Conservation (phyloP, 2,113 vertebrate species). For the Siniperca knerii region DNA sequence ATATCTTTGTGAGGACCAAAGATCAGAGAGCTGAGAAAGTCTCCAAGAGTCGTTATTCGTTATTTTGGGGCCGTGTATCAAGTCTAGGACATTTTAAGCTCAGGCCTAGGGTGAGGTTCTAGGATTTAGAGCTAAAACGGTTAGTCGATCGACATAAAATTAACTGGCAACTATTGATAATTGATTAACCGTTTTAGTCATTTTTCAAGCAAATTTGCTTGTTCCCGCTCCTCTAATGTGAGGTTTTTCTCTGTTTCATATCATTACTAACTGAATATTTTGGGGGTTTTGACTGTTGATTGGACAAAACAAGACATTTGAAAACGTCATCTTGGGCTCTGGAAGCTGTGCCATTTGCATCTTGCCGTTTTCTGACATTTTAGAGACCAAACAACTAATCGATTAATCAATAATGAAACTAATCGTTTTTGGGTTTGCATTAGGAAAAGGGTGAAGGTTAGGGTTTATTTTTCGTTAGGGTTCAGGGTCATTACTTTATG, state of each 20-base stretch:
- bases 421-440: not conserved
- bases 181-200: not conserved
- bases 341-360: not conserved
- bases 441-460: not conserved
- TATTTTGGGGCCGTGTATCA: not conserved
- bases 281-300: not conserved
- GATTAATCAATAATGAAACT: not conserved
- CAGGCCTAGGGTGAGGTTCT: not conserved
- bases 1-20: not conserved
- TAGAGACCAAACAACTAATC: not conserved
- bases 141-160: not conserved
- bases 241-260: not conserved
- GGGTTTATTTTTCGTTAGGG: not conserved
- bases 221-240: not conserved
- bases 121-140: not conserved
- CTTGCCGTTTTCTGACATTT: too few relatives aligned
- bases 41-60: not conserved
- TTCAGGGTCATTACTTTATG: not conserved
- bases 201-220: not conserved
- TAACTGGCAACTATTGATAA: not conserved
- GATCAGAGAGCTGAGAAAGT: too few relatives aligned
- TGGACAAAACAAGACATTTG: not conserved
- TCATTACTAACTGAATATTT: not conserved
- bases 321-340: not conserved
- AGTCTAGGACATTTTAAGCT: not conserved